phyloP scores from a whole-genome alignment of 2,113 vertebrate genomes.

The Myotis lucifugus region DNA sequence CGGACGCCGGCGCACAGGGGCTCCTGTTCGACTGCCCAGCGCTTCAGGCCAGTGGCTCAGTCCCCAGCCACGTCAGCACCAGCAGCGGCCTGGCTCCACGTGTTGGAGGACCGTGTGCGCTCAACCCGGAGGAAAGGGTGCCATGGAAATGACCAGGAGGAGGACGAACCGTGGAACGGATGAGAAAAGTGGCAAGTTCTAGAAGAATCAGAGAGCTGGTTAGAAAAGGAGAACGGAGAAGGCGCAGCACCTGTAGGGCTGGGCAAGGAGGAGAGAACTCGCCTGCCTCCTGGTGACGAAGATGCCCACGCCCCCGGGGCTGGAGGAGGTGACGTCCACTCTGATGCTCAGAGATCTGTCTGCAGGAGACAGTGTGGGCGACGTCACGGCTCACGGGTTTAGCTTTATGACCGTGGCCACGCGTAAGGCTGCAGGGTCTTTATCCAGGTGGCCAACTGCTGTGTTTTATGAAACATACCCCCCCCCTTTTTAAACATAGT shows the following conservation, averaged over 20 bases:
- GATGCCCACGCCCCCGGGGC: not conserved
- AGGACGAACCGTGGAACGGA: not conserved
- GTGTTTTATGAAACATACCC: not conserved
- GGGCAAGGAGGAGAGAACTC: not conserved
- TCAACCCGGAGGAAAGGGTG: not conserved
- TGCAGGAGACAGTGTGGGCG: not conserved
- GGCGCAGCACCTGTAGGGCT: not conserved
- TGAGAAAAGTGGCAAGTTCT: constrained; percentile 24
- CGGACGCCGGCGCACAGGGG: constrained; percentile 61
- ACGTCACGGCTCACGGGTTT: not conserved
- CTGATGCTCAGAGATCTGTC: not conserved
- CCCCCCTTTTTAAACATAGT: no score
- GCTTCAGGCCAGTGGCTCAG: constrained; percentile 70
- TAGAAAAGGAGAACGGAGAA: not conserved
- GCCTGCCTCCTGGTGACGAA: not conserved
- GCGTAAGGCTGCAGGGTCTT: not conserved
- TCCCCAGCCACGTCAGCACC: constrained; percentile 52
- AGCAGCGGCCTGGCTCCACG: constrained; percentile 6
- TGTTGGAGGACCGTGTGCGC: not conserved
- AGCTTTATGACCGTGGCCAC: not conserved
- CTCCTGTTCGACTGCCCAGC: constrained; percentile 69
- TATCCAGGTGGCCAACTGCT: not conserved
- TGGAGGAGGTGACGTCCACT: not conserved
- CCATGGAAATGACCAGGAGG: not conserved
- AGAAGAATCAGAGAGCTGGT: not conserved